These are phyloP conservation scores for Daubentonia madagascariensis DNA, from an alignment of 2,113 vertebrate species.

Conservation along the genomic window DNA sequence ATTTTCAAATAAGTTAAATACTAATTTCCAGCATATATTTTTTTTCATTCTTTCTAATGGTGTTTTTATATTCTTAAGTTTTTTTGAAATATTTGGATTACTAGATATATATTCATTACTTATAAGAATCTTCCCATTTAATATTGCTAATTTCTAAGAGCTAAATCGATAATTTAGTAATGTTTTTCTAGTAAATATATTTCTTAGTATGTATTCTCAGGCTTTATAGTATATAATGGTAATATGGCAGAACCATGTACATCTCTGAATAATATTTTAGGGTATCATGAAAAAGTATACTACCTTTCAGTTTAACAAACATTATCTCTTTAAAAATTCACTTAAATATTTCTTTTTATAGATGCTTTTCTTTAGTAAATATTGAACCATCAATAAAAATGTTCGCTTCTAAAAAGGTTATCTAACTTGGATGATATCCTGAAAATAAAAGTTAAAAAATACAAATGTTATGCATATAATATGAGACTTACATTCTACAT, in stretches of 20 bases:
- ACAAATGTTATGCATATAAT: background rate
- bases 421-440: background rate
- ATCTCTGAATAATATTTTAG: background rate
- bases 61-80: background rate
- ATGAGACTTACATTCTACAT: background rate
- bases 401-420: background rate
- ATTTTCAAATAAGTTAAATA: background rate
- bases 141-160: background rate
- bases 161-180: background rate
- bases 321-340: background rate
- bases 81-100: background rate
- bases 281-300: too few relatives aligned
- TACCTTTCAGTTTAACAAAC: background rate
- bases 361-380: background rate
- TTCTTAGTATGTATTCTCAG: too few relatives aligned
- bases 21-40: background rate
- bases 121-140: background rate
- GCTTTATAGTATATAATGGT: background rate
- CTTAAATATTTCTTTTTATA: background rate
- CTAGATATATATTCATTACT: background rate
- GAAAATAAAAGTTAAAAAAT: background rate
- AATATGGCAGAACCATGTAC: background rate
- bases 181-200: too few relatives aligned
- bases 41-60: background rate
- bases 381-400: background rate